These are phyloP conservation scores for Heteromormyrus szaboi DNA, from an alignment of 2,797 vertebrate genomes.

Conservation along the genomic window DNA sequence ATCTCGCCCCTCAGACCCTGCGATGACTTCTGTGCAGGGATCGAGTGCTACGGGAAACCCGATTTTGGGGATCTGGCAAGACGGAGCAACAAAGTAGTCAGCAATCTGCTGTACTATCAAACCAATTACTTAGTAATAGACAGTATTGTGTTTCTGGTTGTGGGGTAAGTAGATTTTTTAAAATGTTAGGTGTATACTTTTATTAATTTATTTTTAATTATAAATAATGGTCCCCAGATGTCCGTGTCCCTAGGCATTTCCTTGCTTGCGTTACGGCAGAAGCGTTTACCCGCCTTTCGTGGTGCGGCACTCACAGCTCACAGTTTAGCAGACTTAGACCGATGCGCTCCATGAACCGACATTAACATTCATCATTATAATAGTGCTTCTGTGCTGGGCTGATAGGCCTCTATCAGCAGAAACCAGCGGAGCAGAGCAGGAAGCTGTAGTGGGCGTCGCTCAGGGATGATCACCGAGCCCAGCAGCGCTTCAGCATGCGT, in stretches of 20 bases:
- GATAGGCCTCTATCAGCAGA: neutral
- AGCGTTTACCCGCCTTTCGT: neutral
- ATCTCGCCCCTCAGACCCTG: conserved; percentile 73
- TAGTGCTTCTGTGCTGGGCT: neutral
- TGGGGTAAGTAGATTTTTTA: conserved; percentile 69
- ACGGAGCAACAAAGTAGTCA: conserved; percentile 90
- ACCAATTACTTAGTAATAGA: conserved; percentile 81
- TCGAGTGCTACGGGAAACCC: conserved; percentile 75
- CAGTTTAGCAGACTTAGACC: neutral
- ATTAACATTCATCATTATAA: neutral
- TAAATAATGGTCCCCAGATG: neutral
- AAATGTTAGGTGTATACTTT: neutral
- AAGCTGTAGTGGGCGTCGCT: neutral
- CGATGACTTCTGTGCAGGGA: conserved; percentile 82
- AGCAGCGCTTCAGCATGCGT: neutral
- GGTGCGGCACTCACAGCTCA: neutral
- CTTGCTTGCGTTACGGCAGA: neutral
- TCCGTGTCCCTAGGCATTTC: neutral
- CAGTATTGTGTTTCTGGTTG: conserved; percentile 68
- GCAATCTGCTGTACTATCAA: conserved; percentile 91
- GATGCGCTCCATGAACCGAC: neutral
- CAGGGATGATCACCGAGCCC: neutral
- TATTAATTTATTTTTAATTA: neutral
- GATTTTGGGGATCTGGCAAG: conserved; percentile 72
- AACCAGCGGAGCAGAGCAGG: neutral